Conservation (phyloP, 1,140 invertebrate genomes). For the Bombus vancouverensis region DNA sequence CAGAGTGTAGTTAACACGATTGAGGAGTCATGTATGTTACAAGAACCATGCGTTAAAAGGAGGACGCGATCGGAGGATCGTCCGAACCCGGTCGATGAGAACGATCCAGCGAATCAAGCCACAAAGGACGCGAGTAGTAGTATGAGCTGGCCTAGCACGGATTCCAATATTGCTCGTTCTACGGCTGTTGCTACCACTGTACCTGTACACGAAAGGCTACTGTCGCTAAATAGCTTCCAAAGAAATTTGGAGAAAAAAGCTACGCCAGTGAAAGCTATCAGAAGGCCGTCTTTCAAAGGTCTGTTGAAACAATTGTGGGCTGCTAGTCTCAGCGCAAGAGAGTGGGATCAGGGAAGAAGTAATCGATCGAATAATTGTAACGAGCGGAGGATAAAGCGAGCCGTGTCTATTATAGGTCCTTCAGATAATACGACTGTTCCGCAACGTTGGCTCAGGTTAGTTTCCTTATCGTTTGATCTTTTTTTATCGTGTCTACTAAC, state of each 20-base stretch:
- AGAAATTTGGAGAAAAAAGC: conserved; percentile 80
- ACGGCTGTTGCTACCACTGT: conserved; percentile 28
- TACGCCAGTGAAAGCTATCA: conserved; percentile 75
- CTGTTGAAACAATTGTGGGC: conserved; percentile 70
- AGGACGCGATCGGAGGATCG: conserved; percentile 77
- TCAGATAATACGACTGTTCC: conserved; percentile 61
- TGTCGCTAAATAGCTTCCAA: conserved; percentile 75
- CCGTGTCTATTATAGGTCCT: conserved; percentile 47
- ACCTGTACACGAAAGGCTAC: conserved; percentile 67
- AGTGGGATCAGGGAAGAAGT: conserved; percentile 74
- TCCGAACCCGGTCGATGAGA: conserved; percentile 74
- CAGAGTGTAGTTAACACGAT: conserved; percentile 41
- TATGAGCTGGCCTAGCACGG: conserved; percentile 70
- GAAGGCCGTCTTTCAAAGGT: conserved; percentile 77
- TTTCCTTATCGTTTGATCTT: neutral
- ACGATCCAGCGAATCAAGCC: conserved; percentile 76
- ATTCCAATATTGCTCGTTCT: conserved; percentile 39
- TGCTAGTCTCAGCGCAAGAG: conserved; percentile 72
- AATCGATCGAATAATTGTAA: conserved; percentile 61
- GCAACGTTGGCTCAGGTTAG: conserved; percentile 78
- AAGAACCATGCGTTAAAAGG: conserved; percentile 71
- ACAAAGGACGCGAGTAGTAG: conserved; percentile 63
- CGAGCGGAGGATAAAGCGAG: conserved; percentile 57
- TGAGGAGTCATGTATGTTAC: conserved; percentile 42
- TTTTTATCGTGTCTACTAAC: neutral